These are phyloP conservation scores for Himantopus leucocephalus DNA, from an alignment of 2,113 vertebrate genomes.

Conservation along the genomic window DNA sequence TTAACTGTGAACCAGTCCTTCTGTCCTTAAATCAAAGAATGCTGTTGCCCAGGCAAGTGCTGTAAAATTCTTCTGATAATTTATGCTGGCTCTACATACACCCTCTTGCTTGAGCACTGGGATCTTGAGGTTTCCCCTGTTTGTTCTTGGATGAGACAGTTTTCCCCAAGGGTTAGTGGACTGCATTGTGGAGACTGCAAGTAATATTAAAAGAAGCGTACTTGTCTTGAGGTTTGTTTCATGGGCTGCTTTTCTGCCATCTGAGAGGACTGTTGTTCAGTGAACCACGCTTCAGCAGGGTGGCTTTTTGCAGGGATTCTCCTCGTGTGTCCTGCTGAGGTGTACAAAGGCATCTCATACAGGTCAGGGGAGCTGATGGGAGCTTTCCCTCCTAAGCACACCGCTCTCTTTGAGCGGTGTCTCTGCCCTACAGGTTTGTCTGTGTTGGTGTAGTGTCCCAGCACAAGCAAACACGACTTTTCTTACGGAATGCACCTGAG, in stretches of 20 bases:
- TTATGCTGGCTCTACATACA: background rate
- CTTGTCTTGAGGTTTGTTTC: background rate
- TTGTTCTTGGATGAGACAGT: background rate
- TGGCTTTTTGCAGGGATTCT: background rate
- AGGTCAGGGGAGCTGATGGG: background rate
- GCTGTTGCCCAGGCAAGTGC: constrained; percentile 25
- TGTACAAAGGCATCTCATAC: background rate
- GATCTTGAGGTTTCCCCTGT: constrained; percentile 2
- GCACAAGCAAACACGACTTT: background rate
- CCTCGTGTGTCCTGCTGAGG: background rate
- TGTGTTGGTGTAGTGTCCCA: background rate
- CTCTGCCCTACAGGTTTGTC: background rate
- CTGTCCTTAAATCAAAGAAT: background rate
- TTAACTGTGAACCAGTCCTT: background rate
- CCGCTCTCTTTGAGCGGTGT: rapidly evolving
- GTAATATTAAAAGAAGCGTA: background rate
- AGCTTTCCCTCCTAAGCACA: background rate
- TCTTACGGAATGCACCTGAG: background rate
- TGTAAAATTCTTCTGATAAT: constrained; percentile 3
- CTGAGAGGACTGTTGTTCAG: background rate
- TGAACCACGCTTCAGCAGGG: background rate
- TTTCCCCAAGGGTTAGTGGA: background rate
- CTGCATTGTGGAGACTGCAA: background rate
- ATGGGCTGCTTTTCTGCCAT: background rate
- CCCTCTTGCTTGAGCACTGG: background rate